A percentile compares a stretch with the other conserved stretches of the same genome.
Conservation (phyloP, 2,888 invertebrate species). For the Oeneis ivallda region DNA sequence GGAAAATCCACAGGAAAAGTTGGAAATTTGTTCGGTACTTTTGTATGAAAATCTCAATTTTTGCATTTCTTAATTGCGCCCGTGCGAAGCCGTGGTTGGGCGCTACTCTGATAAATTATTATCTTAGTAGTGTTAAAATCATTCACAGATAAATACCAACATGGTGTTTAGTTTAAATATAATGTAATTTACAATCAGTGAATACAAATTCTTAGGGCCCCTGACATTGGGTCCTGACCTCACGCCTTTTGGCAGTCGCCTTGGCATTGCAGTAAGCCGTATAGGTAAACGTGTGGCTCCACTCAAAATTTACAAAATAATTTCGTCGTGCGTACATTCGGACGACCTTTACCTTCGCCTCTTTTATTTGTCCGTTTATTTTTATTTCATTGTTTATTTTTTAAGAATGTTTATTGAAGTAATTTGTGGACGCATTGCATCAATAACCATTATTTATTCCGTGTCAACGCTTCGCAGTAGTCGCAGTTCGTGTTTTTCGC, state of each 20-base stretch:
- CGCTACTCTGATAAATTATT: background rate
- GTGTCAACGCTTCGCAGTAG: slow-evolving; percentile 22
- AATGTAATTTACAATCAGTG: slow-evolving; percentile 26
- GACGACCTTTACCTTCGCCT: slow-evolving; percentile 55
- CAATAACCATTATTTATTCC: slow-evolving; percentile 36
- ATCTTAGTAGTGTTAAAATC: slow-evolving; percentile 5
- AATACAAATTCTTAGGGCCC: slow-evolving; percentile 71
- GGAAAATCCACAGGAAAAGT: too few relatives aligned
- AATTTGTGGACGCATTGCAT: slow-evolving; percentile 31
- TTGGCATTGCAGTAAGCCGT: slow-evolving; percentile 72
- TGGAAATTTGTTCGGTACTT: too few relatives aligned
- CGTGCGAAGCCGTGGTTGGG: background rate
- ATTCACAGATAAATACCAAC: slow-evolving; percentile 11
- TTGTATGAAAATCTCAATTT: too few relatives aligned
- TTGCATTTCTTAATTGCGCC: too few relatives aligned
- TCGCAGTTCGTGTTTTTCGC: slow-evolving; percentile 16
- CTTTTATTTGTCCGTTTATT: slow-evolving; percentile 37
- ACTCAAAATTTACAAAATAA: slow-evolving; percentile 60
- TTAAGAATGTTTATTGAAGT: slow-evolving; percentile 32
- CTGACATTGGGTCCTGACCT: slow-evolving; percentile 77
- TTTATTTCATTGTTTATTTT: slow-evolving; percentile 41
- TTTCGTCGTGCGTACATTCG: slow-evolving; percentile 43
- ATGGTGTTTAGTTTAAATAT: slow-evolving; percentile 23
- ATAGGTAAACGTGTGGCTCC: slow-evolving; percentile 43
- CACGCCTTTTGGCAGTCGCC: slow-evolving; percentile 75